These are phyloP conservation scores for Taenioides sp. DNA, from an alignment of 2,797 vertebrate species.

Conservation along the genomic window DNA sequence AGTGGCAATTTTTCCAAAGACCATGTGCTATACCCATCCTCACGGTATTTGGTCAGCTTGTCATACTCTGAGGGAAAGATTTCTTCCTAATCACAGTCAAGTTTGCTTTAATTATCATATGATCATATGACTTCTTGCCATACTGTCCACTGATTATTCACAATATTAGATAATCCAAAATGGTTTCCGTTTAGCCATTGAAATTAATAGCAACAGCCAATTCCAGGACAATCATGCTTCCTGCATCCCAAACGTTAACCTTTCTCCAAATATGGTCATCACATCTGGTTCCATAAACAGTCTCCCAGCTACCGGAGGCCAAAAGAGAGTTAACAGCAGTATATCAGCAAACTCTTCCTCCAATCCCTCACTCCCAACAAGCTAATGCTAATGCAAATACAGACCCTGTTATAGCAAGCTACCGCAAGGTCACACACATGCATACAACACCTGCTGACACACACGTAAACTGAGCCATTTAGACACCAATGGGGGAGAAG, in stretches of 20 bases:
- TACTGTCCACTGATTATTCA: background rate
- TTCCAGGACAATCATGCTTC: conserved; percentile 7
- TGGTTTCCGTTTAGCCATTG: background rate
- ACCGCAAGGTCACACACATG: conserved; percentile 76
- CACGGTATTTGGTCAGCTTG: background rate
- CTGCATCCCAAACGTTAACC: conserved; percentile 13
- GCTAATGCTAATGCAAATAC: conserved; percentile 60
- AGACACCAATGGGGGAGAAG: conserved; percentile 36
- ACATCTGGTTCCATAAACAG: conserved; percentile 8
- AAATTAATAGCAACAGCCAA: conserved; percentile 3
- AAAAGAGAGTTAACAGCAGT: background rate
- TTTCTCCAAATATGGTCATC: conserved; percentile 11
- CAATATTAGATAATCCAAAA: background rate
- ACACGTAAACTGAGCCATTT: conserved; percentile 64
- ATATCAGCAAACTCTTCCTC: conserved; percentile 6
- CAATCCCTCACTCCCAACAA: conserved; percentile 39
- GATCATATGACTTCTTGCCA: background rate
- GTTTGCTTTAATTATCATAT: background rate
- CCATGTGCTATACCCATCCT: background rate
- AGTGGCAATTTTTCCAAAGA: background rate
- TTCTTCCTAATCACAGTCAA: background rate
- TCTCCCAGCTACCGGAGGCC: conserved; percentile 4
- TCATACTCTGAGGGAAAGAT: background rate
- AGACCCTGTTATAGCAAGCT: conserved; percentile 46
- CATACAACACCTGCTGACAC: conserved; percentile 67